Evolutionary conservation across 2,888 invertebrate species (phyloP), one percentile per base, ranked within the genome.

Genomic region (Vannuccia rotundouncinata): DNA sequence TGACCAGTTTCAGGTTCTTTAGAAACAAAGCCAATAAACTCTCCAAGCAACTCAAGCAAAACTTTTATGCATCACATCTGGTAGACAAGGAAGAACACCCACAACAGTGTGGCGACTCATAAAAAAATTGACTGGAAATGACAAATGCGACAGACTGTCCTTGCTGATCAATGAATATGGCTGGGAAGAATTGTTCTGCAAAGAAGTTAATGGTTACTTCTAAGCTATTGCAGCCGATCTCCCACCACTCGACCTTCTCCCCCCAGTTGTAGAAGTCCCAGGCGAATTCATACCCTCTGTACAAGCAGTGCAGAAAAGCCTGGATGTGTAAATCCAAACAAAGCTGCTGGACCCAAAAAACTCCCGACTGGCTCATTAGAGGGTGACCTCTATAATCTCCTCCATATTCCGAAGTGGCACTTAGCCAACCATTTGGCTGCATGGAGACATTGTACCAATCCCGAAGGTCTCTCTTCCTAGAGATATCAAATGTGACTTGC

Each of bases 1-100:
- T 66, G 66, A 22, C 25, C 66, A 2, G 66, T 27, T 66, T 66
- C 25, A 66, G 66, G 66, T 66, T 66, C 22, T 66, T 66, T 22
- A 66, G 66, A 66, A 66, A 66, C 66, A 66, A 66, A 22, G 66
- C 66, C 25, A 66, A 66, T 22, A 66, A 66, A 66, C 25, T 66
- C 5, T 66, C 66, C 66, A 66, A 66, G 10, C 25, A 27, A 66
- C 66, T 66, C 66, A 66, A 66, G 25, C 10, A 27, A 66, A 66
- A 66, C 25, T 66, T n/a, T 27, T 22, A n/a, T 22, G 25, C 10
- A 27, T 66, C 66, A 66, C 66, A n/a, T 22, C 22, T 22, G 17
- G 25, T 66, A 5, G 66, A 66, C 66, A 66, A 66, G 25, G 66
- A 66, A 5, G 2, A 66, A 13, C 10, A 66, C 25, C 66, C 66